Evolutionary conservation across 2,113 vertebrate genomes (phyloP), one percentile per base, ranked within the genome.

Genomic region (Daphoenositta chrysoptera): DNA sequence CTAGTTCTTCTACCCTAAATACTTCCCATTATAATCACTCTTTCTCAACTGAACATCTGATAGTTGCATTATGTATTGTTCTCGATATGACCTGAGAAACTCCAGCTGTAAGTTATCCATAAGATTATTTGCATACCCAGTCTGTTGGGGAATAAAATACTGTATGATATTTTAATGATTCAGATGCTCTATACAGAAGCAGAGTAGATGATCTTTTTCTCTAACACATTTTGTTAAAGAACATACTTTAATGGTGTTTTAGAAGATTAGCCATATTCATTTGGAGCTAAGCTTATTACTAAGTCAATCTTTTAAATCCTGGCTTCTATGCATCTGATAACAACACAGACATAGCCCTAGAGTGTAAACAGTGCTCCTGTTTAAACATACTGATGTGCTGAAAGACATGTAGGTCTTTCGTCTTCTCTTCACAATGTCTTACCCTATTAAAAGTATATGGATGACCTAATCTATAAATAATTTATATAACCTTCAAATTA

Each of bases 251-350:
- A 54, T 63, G 20, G 33, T 47, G 35, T 71, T 87, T 90, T 64
- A 73, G 50, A 90, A 85, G 93, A 90, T 94, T 83, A 95, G 40
- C 47, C 37, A 33, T 86, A 83, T 89, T 89, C 21, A 57, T 77
- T 93, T 90, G 63, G 66, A 92, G 68, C 21, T 96, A 92, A 89
- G 51, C 69, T 87, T 77, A 75, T 90, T 83, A 87, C 51, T 51
- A 68, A 60, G 56, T 68, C 54, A 64, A 4, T 95, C 76, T 93
- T 79, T 83, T 89, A 95, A 95, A 75, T 83, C 56, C 69, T 87
- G 72, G 24, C 22, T 91, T 90, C 48, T 54, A 28, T 68, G 37
- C 60, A 65, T 77, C 68, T 90, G 56, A 78, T 78, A 81, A 44
- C n/a, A 96, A 31, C 8, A 42, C 4, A 57, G 51, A 77, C 60